A percentile compares a stretch with the other conserved stretches of the same genome.
These are phyloP conservation scores for Rhabdomys pumilio DNA, from an alignment of 2,797 vertebrate species.

Conservation along the genomic window DNA sequence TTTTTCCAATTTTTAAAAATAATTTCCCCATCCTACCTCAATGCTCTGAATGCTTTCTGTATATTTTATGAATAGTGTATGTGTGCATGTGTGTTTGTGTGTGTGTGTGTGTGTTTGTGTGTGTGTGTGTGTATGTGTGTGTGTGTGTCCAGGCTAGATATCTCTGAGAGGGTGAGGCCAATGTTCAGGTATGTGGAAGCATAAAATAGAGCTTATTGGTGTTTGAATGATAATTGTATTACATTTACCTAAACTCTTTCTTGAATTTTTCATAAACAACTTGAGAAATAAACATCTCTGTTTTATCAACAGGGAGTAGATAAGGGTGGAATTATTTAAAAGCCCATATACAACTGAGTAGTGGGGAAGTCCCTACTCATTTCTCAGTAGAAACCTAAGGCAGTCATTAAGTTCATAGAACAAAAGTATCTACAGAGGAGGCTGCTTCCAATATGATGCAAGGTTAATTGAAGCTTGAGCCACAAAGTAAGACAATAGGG, in stretches of 20 bases:
- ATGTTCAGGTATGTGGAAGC: neutral
- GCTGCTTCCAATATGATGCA: neutral
- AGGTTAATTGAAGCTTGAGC: neutral
- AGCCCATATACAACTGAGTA: neutral
- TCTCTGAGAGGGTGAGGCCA: neutral
- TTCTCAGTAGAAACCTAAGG: constrained; percentile 24
- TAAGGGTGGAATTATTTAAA: neutral
- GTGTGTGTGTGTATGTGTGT: neutral
- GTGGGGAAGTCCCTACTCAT: neutral
- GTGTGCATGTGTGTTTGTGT: neutral
- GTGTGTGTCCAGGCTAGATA: neutral
- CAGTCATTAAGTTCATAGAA: constrained; percentile 28
- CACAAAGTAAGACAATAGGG: neutral
- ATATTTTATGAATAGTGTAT: neutral
- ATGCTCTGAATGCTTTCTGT: neutral
- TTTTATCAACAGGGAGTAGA: constrained; percentile 10
- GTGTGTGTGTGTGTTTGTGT: neutral
- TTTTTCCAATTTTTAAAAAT: constrained; percentile 28
- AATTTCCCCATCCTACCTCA: neutral
- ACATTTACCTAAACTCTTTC: neutral
- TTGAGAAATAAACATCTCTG: constrained; percentile 18
- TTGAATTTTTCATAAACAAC: neutral
- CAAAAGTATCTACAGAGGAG: neutral
- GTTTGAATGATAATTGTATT: neutral
- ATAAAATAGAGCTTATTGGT: neutral